Conservation (phyloP, 2,888 invertebrate genomes). For the Sinotaia quadrata region DNA sequence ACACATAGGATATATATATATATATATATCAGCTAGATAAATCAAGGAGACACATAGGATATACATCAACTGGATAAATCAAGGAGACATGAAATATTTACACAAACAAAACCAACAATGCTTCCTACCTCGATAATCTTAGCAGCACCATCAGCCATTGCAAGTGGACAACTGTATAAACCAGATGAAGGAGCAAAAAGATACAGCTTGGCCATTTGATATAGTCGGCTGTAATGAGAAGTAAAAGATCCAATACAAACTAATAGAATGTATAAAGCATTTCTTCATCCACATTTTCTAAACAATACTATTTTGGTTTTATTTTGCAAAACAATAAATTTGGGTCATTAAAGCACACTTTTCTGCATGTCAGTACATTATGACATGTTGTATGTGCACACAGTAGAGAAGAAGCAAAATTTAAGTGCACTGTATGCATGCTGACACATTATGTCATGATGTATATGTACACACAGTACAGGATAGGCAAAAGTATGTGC, state of each 20-base stretch:
- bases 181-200: slow-evolving; percentile 75
- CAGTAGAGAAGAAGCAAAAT: background rate
- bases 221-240: slow-evolving; percentile 69
- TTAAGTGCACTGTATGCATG: too few species aligned
- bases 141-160: slow-evolving; percentile 78
- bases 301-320: too few species aligned
- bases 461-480: too few species aligned
- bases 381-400: background rate
- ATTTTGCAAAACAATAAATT: background rate
- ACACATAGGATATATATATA: too few species aligned
- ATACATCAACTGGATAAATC: background rate
- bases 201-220: slow-evolving; percentile 75
- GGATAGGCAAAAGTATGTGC: too few species aligned
- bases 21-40: slow-evolving; percentile 7
- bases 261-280: background rate
- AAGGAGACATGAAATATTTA: background rate
- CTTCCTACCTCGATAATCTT: slow-evolving; percentile 72
- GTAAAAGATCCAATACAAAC: background rate
- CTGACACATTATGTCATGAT: too few species aligned
- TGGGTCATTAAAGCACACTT: background rate
- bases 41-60: background rate
- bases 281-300: background rate
- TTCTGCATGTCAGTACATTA: background rate
- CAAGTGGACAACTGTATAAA: slow-evolving; percentile 76
- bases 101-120: background rate